Base-by-base conservation (phyloP, 2,888 invertebrate genomes). In the Sarcophaga carnaria region DNA sequence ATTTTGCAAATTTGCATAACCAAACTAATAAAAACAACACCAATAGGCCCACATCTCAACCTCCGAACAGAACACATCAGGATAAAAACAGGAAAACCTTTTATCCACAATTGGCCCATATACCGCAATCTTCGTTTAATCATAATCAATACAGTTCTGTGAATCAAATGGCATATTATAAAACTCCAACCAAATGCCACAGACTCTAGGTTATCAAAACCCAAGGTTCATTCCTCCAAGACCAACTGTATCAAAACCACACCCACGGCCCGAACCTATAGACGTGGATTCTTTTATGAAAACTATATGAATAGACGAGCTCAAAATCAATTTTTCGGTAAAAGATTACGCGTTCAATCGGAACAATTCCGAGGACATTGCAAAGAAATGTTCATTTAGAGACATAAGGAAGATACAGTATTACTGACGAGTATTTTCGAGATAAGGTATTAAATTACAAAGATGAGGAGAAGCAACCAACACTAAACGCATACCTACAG, bases 341-440 rank as follows among this genome's bases (percentile, higher is more conserved):
- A 66, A 66, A 66, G 66, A n/a, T 27, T 27, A 27, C 66, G 27
- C 10, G 27, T 66, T 27, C 27, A 66, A 27, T 66, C 47, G 8
- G 47, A 77, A 20, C 63, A 45, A 17, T 62, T 37, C 12, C 37
- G 47, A 37, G 62, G 62, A 20, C 62, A 75, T 49, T 64, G 2
- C 75, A 75, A 64, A 49, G 64, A 64, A 75, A 75, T 64, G 63
- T 49, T 22, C 49, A 75, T 22, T 45, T 64, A 64, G 49, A 75
- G 47, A 64, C 74, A 20, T 37, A 17, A 49, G 27, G 49, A 71
- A 20, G 14, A 25, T 5, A 54, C 22, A 4, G 47, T 22, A 49
- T 5, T 20, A 27, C n/a, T 17, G 37, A 45, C 47, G 72, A 70
- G 37, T 8, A 67, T 54, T 10, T 6, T 45, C 27, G 67, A 22